Conservation (phyloP, 2,113 vertebrate species). For the Tretioscincus oriximinensis region DNA sequence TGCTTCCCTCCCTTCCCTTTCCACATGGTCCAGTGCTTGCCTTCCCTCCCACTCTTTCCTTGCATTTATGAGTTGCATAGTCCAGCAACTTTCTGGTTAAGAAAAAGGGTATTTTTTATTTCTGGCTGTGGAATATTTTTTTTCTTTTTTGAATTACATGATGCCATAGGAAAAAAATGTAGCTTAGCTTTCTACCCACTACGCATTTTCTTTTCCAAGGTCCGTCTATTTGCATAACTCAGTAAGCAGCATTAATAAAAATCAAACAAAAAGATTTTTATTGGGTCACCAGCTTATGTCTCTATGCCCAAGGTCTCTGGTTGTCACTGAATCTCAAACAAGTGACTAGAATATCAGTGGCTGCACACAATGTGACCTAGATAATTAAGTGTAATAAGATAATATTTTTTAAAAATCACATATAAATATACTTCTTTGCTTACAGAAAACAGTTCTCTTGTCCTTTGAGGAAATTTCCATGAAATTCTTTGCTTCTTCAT, state of each 20-base stretch:
- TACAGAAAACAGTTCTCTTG: conserved; percentile 18
- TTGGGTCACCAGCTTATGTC: conserved; percentile 33
- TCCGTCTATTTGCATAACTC: conserved; percentile 31
- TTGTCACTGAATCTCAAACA: neutral
- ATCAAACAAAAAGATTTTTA: neutral
- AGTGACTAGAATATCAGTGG: neutral
- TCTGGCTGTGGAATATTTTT: conserved; percentile 20
- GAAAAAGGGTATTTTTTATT: conserved; percentile 18
- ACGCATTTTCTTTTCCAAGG: conserved; percentile 37
- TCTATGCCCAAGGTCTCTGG: conserved; percentile 14
- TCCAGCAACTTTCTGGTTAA: neutral
- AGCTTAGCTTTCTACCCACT: conserved; percentile 47
- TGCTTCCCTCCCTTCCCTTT: too few species aligned
- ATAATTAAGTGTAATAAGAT: conserved; percentile 38
- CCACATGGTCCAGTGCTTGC: too few species aligned
- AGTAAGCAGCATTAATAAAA: too few species aligned
- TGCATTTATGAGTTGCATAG: neutral
- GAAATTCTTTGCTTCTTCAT: neutral
- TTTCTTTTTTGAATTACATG: conserved; percentile 17
- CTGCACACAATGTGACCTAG: neutral
- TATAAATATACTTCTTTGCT: conserved; percentile 11
- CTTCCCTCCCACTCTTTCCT: neutral
- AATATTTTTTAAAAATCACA: neutral
- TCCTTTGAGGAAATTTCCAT: conserved; percentile 49
- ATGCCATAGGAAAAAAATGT: conserved; percentile 50